Base-by-base conservation (phyloP, 2,113 vertebrate species). In the Urocitellus parryii region DNA sequence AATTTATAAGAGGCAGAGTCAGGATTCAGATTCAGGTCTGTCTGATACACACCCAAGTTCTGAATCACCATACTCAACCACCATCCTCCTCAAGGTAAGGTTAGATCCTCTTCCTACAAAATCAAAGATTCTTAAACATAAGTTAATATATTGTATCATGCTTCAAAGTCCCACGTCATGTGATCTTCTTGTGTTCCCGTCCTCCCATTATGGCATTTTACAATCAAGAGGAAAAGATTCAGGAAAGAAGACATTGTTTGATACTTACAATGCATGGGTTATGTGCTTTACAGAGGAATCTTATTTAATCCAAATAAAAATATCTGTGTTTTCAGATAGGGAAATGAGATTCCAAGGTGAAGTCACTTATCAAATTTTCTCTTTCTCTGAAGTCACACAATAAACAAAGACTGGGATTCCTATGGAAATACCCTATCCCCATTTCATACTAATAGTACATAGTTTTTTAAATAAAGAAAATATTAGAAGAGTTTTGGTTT, bases 81-180 rank as follows among this genome's bases (percentile, higher is more conserved):
- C 45, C 58, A 61, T 58, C 48, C 73, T 34, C 20, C 24, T 0
- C 0, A 0, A 29, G 6, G 8, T 0, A 27, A 53, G 24, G 1
- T 27, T 65, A 39, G 56, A 16, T 72, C 45, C 9, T n/a, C 34
- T 63, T 82, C 17, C 0, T 6, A 70, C 42, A 65, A 76, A 84
- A 34, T 70, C 34, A 48, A 87, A 80, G 39, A 25, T 12, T 68
- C 25, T 27, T 77, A 80, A 87, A 77, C 39, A 63, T 0, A 76
- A 87, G 51, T 25, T n/a, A 67, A 27, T 70, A 61, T 67, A 42
- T 37, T 72, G 25, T 42, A 25, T 39, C 3, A 1, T 5, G 22
- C 34, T 68, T 95, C 72, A 29, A 34, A 78, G 32, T 72, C 39
- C 51, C 34, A 61, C 1, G 63, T 78, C 5, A 45, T 4, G 9